These are phyloP conservation scores for Synanthedon myopaeformis DNA, from an alignment of 2,888 invertebrate species.

Conservation along the genomic window DNA sequence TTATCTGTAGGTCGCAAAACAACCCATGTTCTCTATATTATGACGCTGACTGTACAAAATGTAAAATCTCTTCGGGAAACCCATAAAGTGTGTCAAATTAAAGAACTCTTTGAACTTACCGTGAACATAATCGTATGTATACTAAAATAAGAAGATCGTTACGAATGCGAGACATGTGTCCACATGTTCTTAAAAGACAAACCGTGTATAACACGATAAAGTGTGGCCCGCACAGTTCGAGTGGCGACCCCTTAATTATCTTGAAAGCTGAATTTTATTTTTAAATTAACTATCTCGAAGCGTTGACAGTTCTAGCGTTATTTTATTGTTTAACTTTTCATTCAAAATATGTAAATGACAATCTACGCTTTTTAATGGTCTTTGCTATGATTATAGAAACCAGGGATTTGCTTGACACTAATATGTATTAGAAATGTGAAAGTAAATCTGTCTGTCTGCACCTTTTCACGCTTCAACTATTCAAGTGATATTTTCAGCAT, in stretches of 20 bases:
- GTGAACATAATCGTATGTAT: conserved; percentile 51
- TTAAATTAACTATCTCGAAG: conserved; percentile 15
- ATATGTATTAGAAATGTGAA: too few species aligned
- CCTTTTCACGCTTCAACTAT: too few species aligned
- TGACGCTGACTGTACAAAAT: conserved; percentile 23
- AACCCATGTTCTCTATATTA: conserved; percentile 5
- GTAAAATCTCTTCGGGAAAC: conserved; percentile 40
- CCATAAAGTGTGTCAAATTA: conserved; percentile 64
- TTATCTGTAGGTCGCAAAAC: background rate
- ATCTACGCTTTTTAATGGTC: too few species aligned
- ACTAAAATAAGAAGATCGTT: conserved; percentile 53
- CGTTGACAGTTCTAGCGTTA: conserved; percentile 9
- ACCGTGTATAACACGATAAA: conserved; percentile 59
- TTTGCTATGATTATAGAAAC: too few species aligned
- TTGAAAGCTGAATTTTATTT: conserved; percentile 19
- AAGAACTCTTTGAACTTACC: conserved; percentile 60
- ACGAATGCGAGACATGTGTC: conserved; percentile 58
- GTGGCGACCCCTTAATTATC: conserved; percentile 21
- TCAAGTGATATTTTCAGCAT: too few species aligned
- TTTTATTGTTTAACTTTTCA: background rate
- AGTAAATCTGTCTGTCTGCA: too few species aligned
- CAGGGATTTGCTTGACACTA: too few species aligned
- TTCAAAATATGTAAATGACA: too few species aligned
- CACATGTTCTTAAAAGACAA: conserved; percentile 51
- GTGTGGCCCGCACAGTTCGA: conserved; percentile 19